Evolutionary conservation across 2,888 invertebrate genomes (phyloP), one percentile per base, ranked within the genome.

Genomic region (Mellilla xanthometata): DNA sequence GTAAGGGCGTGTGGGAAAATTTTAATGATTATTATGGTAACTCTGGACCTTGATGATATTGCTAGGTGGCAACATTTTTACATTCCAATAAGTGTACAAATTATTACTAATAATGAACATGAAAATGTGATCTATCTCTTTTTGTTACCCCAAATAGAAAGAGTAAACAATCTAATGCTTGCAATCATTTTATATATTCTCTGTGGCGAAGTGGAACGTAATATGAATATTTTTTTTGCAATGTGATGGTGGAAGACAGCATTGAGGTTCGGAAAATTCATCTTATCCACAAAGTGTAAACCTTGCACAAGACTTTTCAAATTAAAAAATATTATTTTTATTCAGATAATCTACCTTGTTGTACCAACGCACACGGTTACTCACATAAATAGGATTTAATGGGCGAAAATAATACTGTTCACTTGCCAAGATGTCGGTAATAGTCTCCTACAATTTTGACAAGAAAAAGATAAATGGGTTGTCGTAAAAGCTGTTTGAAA

Each of bases 381-480:
- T 40, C 28, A 19, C 62, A 68, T 59, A 63, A 70, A 52, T 59
- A 60, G 52, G 26, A 63, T 72, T 66, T 52, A 60, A 65, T 53
- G 61, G 22, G 65, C 65, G 69, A 46, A 73, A 74, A 67, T 73
- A 73, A 68, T 69, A 64, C 72, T 68, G 59, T 68, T 68, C 65
- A 76, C 72, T 63, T 71, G 60, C 71, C 87, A 89, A 88, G 85
- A 89, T 89, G 89, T 88, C 89, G 81, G 86, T 85, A 79, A 80
- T 81, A 81, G 72, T 83, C 75, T 72, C 76, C 70, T 77, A 74
- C 76, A 73, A 78, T 79, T 88, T 86, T 85, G 85, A 83, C 85
- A 81, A 79, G 79, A 68, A 74, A 74, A 81, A 74, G 72, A 76
- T 79, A 77, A 76, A 79, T 75, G 75, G 81, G 67, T 80, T 76